These are phyloP conservation scores for Calosoma granatense DNA, from an alignment of 1,140 invertebrate species.

Conservation along the genomic window DNA sequence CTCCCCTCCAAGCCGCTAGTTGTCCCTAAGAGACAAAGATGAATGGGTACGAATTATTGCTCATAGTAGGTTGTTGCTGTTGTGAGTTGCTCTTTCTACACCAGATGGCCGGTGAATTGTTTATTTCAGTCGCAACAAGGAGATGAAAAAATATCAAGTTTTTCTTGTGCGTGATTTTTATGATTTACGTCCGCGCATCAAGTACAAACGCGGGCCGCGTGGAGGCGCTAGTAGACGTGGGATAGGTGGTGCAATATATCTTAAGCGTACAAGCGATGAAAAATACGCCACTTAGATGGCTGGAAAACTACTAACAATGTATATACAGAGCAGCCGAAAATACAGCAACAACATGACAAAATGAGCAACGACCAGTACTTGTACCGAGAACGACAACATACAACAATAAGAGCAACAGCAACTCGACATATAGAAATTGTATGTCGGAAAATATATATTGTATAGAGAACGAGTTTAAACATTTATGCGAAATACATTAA, in stretches of 20 bases:
- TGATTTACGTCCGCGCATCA: neutral
- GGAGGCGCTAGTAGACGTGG: neutral
- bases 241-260: neutral
- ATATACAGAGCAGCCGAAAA: neutral
- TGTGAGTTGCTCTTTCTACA: too few species aligned
- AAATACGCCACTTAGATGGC: neutral
- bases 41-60: neutral
- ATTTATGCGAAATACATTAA: too few species aligned
- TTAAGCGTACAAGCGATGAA: neutral
- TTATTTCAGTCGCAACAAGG: neutral
- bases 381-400: too few species aligned
- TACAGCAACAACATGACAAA: neutral
- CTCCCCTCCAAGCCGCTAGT: too few species aligned
- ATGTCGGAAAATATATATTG: too few species aligned
- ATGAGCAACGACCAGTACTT: neutral
- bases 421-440: too few species aligned
- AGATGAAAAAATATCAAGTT: neutral
- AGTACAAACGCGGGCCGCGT: neutral
- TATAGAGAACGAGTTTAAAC: too few species aligned
- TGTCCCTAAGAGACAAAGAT: neutral
- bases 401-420: too few species aligned
- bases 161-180: neutral
- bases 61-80: neutral
- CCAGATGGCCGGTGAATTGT: neutral
- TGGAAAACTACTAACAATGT: neutral